Evolutionary conservation across 2,113 vertebrate species (phyloP).

Genomic region (Uria aalge): DNA sequence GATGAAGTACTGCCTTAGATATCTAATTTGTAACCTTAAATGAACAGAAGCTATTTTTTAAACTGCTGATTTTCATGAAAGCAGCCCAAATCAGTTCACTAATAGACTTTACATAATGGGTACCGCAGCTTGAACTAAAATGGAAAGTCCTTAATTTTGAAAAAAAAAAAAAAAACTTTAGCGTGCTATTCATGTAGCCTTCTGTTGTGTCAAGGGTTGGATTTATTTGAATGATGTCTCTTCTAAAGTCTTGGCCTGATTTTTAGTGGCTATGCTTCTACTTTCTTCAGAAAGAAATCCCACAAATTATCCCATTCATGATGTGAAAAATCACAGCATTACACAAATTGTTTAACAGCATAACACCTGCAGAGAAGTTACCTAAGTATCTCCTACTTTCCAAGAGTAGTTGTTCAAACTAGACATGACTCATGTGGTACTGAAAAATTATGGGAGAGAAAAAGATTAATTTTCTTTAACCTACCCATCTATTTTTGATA

Average conservation of each 20-base stretch:
- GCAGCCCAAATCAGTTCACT: not conserved
- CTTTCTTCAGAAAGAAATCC: not conserved
- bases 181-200: not conserved
- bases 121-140: not conserved
- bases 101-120: not conserved
- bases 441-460: not conserved
- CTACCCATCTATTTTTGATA: not conserved
- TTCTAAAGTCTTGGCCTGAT: not conserved
- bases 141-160: not conserved
- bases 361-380: not conserved
- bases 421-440: not conserved
- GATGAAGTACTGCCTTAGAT: slow-evolving; percentile 16
- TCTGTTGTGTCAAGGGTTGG: not conserved
- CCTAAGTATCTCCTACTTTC: not conserved
- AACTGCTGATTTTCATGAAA: slow-evolving; percentile 5
- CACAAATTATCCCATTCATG: not conserved
- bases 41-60: slow-evolving; percentile 12
- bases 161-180: not conserved
- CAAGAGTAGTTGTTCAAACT: not conserved
- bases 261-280: not conserved
- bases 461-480: not conserved
- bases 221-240: not conserved
- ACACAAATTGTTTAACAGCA: not conserved
- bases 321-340: not conserved
- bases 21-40: slow-evolving; percentile 31